phyloP scores from a whole-genome alignment of 2,888 invertebrate species.

The Phyllotreta striolata region DNA sequence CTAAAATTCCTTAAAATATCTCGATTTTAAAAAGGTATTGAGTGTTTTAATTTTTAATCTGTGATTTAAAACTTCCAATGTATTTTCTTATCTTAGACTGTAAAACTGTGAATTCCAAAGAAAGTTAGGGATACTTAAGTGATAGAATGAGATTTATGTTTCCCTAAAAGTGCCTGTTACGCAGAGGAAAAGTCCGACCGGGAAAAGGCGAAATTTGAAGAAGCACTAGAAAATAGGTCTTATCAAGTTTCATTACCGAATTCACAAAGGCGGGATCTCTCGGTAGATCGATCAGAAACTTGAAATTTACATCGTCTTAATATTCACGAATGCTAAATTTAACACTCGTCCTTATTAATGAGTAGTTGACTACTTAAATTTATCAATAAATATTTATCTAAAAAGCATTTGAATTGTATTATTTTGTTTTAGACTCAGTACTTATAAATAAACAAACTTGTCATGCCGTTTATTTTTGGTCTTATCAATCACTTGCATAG shows the following conservation, averaged over 20 bases:
- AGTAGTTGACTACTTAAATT: no score
- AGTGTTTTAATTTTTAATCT: conserved; percentile 34
- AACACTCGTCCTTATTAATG: no score
- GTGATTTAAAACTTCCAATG: conserved; percentile 29
- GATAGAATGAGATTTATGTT: conserved; percentile 35
- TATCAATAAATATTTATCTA: no score
- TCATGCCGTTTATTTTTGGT: no score
- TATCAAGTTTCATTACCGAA: conserved; percentile 19
- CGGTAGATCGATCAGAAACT: background rate
- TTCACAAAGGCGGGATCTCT: conserved; percentile 10
- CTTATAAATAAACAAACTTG: no score
- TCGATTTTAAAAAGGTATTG: conserved; percentile 21
- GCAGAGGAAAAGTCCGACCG: conserved; percentile 14
- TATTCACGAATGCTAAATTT: no score
- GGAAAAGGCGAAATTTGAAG: conserved; percentile 25
- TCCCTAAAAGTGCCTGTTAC: conserved; percentile 25
- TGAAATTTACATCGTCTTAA: conserved; percentile 3
- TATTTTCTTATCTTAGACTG: conserved; percentile 34
- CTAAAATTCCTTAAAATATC: no score
- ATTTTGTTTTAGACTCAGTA: no score
- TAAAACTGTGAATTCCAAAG: conserved; percentile 32
- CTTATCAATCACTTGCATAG: no score
- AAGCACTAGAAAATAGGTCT: conserved; percentile 18
- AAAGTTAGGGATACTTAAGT: conserved; percentile 26
- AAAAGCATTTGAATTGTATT: no score